Base-by-base conservation (phyloP, 1,140 invertebrate species). In the Pachyrhynchus sulphureomaculatus region DNA sequence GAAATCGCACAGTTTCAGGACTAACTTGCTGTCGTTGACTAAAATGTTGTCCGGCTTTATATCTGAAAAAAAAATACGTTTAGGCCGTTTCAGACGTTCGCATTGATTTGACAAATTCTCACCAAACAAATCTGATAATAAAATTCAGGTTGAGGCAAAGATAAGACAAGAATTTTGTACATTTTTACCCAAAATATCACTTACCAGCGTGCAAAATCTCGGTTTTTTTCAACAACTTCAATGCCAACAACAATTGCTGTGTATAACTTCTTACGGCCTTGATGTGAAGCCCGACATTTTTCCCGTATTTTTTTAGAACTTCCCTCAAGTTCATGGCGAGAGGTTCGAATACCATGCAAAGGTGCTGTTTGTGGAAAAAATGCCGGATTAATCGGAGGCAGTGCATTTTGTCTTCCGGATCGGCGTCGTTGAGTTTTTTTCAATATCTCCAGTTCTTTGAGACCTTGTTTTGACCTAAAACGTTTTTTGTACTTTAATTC, bases 21-120 rank as follows among this genome's bases (percentile, higher is more conserved):
- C 88, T 55, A 97, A 76, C 79, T 99, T 99, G 74, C 88, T 96
- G 72, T 99, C 96, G 82, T 96, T 98, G 17, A 99, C 96, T 76
- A 99, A 82, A 81, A 99, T 99, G 80, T 99, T 99, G 76, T 99
- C 98, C 2, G 98, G 98, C 80, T 99, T 99, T 58, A 99, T 99
- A 79, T 99, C 98, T 76, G 23, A 60, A 70, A 72, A 57, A 29
- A 6, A 6, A 29, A 29, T n/a, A n/a, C n/a, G n/a, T n/a, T n/a
- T n/a, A n/a, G n/a, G n/a, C n/a, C n/a, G n/a, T n/a, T n/a, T n/a
- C n/a, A n/a, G n/a, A n/a, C n/a, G n/a, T n/a, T n/a, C n/a, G n/a
- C n/a, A n/a, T n/a, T n/a, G n/a, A n/a, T n/a, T n/a, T n/a, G n/a
- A n/a, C n/a, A n/a, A n/a, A n/a, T n/a, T n/a, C n/a, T n/a, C n/a